Evolutionary conservation across 2,797 vertebrate species (phyloP), one percentile per base, ranked within the genome.

Genomic region (Pelodytes ibericus): DNA sequence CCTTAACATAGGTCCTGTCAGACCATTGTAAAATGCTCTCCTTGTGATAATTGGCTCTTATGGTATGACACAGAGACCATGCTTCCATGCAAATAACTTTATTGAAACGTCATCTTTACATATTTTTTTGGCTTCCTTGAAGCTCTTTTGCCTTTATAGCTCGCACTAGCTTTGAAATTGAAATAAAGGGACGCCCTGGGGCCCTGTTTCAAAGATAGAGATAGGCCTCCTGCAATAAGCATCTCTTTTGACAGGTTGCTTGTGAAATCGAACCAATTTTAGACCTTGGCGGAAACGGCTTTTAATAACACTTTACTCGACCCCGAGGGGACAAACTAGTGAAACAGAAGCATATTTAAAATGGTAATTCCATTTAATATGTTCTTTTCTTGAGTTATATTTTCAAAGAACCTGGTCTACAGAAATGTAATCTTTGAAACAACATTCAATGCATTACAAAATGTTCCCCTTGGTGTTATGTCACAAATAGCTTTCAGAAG

Each of bases 131-230:
- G 7, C 20, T 57, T 39, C 22, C 22, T 47, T 53, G 41, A 67
- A 30, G 30, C 47, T 77, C 73, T 47, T 58, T 71, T 53, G 62
- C 53, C 72, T 64, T 20, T 47, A 64, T 58, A 80, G 63, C 39
- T 39, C n/a, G 10, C 29, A 24, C 68, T 61, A 49, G 74, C 82
- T 83, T 81, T 82, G 82, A 83, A 83, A 83, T 83, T 81, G 82
- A 83, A 80, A 83, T 80, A 83, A 81, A 77, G 71, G 80, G 70
- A 81, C 75, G 67, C 82, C 79, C 81, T 60, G 36, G 79, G 76
- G 82, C 78, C 71, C 49, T 51, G 66, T 82, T 79, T 79, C 73
- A 79, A 77, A 83, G 71, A 51, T 25, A 36, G 71, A 70, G 78
- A 67, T 27, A 60, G 51, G 33, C 57, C 71, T 47, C 51, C 71